Evolutionary conservation across 2,797 vertebrate genomes (phyloP).

Genomic region (Coracias cyanogaster): DNA sequence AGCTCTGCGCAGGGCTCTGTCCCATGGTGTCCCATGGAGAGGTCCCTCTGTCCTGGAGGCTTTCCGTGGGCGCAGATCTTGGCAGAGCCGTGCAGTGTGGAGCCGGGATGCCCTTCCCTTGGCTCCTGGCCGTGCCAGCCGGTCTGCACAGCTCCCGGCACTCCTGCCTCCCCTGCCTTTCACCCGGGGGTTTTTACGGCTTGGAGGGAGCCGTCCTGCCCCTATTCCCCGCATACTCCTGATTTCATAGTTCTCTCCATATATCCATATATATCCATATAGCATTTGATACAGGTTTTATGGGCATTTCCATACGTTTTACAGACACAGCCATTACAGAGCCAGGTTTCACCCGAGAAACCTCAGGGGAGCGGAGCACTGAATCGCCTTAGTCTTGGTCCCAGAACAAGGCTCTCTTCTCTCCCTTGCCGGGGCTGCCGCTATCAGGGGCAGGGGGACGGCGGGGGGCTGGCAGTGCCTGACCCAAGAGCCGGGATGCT

Average conservation of each 20-base stretch:
- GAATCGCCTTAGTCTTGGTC: constrained; percentile 81
- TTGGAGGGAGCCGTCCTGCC: constrained; percentile 77
- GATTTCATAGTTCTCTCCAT: constrained; percentile 81
- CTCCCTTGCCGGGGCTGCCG: constrained; percentile 61
- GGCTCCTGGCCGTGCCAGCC: constrained; percentile 30
- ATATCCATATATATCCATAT: constrained; percentile 79
- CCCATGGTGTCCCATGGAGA: neutral
- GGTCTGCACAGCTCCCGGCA: constrained; percentile 69
- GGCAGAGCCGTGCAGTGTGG: accelerated
- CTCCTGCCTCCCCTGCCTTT: constrained; percentile 73
- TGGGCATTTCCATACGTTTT: constrained; percentile 85
- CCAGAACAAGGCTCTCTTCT: constrained; percentile 86
- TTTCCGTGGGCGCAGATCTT: neutral
- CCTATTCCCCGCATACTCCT: constrained; percentile 74
- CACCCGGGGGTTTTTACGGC: constrained; percentile 77
- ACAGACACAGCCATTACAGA: constrained; percentile 83
- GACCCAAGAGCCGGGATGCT: neutral
- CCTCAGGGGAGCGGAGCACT: constrained; percentile 78
- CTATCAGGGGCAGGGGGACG: constrained; percentile 72
- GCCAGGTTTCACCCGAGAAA: constrained; percentile 82
- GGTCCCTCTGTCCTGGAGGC: accelerated
- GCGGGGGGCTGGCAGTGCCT: constrained; percentile 3
- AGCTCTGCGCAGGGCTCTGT: neutral
- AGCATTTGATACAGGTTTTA: constrained; percentile 84
- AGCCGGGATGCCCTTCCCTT: constrained; percentile 1